Base-by-base conservation (phyloP, 2,113 vertebrate species). In the Pelobates fuscus region DNA sequence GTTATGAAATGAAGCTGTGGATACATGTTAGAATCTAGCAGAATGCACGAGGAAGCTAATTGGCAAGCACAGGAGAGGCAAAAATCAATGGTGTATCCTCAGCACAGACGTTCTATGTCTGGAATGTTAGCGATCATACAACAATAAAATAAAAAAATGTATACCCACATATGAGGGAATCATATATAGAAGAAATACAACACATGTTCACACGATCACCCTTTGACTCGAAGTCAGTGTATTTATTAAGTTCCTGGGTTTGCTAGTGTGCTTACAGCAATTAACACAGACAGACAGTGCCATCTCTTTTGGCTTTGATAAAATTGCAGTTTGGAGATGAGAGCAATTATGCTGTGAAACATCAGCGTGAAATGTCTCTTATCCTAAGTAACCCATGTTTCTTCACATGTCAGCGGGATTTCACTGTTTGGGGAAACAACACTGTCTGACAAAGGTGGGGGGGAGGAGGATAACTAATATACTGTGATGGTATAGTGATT, bases 1-100 rank as follows among this genome's bases (percentile, higher is more conserved):
- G 37, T 58, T n/a, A 57, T 44, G 49, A 49, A 24, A 21, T 25
- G 73, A 77, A 68, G 30, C 73, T 52, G 49, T 77, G 64, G 73
- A 27, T 58, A 77, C 65, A 59, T 27, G 24, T 29, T n/a, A 32
- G 41, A 24, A 58, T 18, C 2, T 11, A 60, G 29, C 30, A 15
- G 63, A 59, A 60, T 67, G 27, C 41, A 30, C 6, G 15, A 37
- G 24, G 25, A 23, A 52, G 58, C 58, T 54, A 72, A 63, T n/a
- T 4, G 58, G 43, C 57, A 62, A 52, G 11, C 25, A 21, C 46
- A 49, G 2, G 43, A 46, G 63, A 25, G 29, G 26, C 20, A 30
- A 52, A 41, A 67, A 10, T 27, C 14, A 7, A 26, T 41, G n/a
- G n/a, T n/a, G 37, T 12, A 41, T 41, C 4, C 2, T n/a, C n/a